Evolutionary conservation across 2,888 invertebrate species (phyloP), one percentile per base, ranked within the genome.

Genomic region (Lasioglossum figueresi): DNA sequence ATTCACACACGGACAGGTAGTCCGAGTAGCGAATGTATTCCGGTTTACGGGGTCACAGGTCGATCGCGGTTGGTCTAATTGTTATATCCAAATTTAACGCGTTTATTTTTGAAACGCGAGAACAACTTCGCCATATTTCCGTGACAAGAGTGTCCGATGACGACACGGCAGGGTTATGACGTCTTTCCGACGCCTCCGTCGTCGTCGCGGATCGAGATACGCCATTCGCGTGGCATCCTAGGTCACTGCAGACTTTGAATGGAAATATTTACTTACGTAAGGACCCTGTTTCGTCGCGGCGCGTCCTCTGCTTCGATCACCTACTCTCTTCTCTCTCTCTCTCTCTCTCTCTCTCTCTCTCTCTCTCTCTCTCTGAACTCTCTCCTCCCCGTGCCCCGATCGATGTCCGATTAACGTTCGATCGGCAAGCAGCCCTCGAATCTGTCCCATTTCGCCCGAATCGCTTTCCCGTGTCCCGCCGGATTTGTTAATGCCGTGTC

Each of bases 181-280:
- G 70, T 40, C 23, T 70, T 40, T 40, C 12, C 14, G 40, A n/a
- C 70, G 12, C 4, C n/a, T 40, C 1, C n/a, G n/a, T 23, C 40
- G 12, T 5, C 68, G 68, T 12, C n/a, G 70, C 23, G 23, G n/a
- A 40, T 16, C 2, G 43, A 43, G 16, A 71, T n/a, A 40, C 43
- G n/a, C 34, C 34, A 66, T 66, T 66, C 66, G 8, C 19, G 66
- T 34, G 45, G 27, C 16, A 52, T 43, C 80, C 79, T 43, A 34
- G 70, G 81, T 76, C 81, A 76, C 76, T 74, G 76, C 76, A 68
- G 80, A 80, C 80, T 82, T 80, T 87, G 77, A 87, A 85, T 87
- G 86, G 82, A 82, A 79, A 78, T 80, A 77, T 87, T 80, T 80
- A 77, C 80, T 86, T 82, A 82, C 80, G 82, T 79, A 82, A 86